Evolutionary conservation across 2,113 vertebrate genomes (phyloP).

Genomic region (Vombatus ursinus): DNA sequence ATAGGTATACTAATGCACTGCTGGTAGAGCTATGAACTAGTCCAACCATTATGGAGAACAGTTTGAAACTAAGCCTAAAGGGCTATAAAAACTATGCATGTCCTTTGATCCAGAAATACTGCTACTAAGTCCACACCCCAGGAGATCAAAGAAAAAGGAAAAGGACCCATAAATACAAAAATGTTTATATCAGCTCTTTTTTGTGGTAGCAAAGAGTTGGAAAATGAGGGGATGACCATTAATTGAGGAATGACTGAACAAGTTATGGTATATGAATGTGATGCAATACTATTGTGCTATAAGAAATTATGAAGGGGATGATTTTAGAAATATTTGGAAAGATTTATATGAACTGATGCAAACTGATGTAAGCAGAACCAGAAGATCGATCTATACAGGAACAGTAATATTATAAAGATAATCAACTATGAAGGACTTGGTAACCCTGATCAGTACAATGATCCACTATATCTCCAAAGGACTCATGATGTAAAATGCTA

Average conservation of each 20-base stretch:
- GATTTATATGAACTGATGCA: neutral
- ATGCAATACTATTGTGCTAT: neutral
- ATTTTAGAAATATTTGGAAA: neutral
- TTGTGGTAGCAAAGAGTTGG: neutral
- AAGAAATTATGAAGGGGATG: neutral
- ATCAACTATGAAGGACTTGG: neutral
- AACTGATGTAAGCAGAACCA: neutral
- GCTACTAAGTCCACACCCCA: neutral
- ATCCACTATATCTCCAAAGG: neutral
- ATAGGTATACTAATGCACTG: neutral
- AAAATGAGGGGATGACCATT: neutral
- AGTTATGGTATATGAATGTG: neutral
- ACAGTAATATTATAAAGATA: neutral
- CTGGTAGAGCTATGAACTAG: neutral
- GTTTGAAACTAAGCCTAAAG: neutral
- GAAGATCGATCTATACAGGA: neutral
- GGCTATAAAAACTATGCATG: neutral
- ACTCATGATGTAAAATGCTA: neutral
- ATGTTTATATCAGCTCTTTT: too few relatives aligned
- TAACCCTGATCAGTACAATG: neutral
- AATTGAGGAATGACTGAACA: neutral
- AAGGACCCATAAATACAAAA: neutral
- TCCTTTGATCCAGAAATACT: neutral
- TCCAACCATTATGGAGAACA: neutral
- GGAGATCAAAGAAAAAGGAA: neutral